A percentile compares a stretch with the other conserved stretches of the same genome.
phyloP scores from a whole-genome alignment of 2,113 vertebrate genomes.

The Perca schrenkii region DNA sequence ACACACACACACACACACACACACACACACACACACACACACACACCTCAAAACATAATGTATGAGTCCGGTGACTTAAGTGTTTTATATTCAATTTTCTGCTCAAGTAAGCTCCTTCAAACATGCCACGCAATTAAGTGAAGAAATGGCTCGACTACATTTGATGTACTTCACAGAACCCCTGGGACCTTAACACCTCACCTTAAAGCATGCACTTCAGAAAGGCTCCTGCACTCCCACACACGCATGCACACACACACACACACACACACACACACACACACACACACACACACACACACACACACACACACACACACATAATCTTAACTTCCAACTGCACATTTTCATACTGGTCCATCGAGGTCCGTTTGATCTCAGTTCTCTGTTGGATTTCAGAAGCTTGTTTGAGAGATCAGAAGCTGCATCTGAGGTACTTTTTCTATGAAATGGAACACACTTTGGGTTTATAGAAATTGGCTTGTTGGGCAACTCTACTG shows the following conservation, averaged over 20 bases:
- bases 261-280: background rate
- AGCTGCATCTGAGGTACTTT: background rate
- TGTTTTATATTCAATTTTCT: slow-evolving; percentile 71
- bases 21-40: no score
- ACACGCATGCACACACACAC: background rate
- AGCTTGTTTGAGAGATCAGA: slow-evolving; percentile 38
- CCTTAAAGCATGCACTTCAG: slow-evolving; percentile 7
- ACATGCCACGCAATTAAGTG: slow-evolving; percentile 56
- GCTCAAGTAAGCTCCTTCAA: slow-evolving; percentile 66
- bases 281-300: background rate
- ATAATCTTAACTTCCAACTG: background rate
- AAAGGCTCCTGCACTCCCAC: background rate
- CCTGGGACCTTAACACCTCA: slow-evolving; percentile 23
- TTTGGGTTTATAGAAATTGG: background rate
- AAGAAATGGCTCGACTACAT: slow-evolving; percentile 32
- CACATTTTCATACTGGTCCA: slow-evolving; percentile 21
- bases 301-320: background rate
- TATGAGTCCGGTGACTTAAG: slow-evolving; percentile 46
- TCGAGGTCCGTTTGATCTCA: slow-evolving; percentile 53
- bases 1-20: no score
- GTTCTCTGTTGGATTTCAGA: slow-evolving; percentile 7
- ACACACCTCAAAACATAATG: slow-evolving; percentile 39
- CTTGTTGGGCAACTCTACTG: background rate
- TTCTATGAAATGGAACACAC: slow-evolving; percentile 12
- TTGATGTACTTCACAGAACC: slow-evolving; percentile 38